phyloP scores from a whole-genome alignment of 2,888 invertebrate species.

The Cetonia aurata region DNA sequence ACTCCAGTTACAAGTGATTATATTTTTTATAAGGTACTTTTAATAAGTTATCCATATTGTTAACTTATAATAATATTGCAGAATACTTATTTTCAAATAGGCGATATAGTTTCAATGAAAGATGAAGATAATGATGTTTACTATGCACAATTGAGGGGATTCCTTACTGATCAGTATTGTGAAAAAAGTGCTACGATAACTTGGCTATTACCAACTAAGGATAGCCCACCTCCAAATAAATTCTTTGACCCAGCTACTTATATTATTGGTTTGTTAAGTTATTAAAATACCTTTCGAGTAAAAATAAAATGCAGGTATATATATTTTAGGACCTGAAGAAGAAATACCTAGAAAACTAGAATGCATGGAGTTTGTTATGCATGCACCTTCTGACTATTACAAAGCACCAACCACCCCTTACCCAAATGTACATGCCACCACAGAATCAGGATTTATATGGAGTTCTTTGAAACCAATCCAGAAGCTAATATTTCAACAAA shows the following conservation, averaged over 20 bases:
- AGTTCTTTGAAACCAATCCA: constrained; percentile 71
- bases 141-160: constrained; percentile 91
- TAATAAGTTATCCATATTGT: background rate
- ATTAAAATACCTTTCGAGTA: background rate
- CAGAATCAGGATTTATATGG: constrained; percentile 74
- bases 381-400: constrained; percentile 93
- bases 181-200: constrained; percentile 93
- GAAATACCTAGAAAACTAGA: constrained; percentile 88
- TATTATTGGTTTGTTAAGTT: constrained; percentile 76
- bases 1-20: constrained; percentile 85
- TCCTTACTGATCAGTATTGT: constrained; percentile 92
- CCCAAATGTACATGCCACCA: constrained; percentile 69
- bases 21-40: constrained; percentile 78
- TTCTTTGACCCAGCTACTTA: constrained; percentile 91
- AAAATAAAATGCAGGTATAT: too few relatives aligned
- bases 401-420: constrained; percentile 82
- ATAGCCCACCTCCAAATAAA: constrained; percentile 81
- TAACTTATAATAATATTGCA: constrained; percentile 58
- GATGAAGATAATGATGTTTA: constrained; percentile 83
- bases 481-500: constrained; percentile 44
- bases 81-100: constrained; percentile 87
- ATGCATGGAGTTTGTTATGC: constrained; percentile 93
- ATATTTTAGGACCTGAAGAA: constrained; percentile 85
- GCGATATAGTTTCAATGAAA: constrained; percentile 89
- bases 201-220: constrained; percentile 90